Percentiles rank a stretch among this genome's conserved stretches.
phyloP scores from a whole-genome alignment of 1,140 invertebrate species.

The Drosophila lacertosa region DNA sequence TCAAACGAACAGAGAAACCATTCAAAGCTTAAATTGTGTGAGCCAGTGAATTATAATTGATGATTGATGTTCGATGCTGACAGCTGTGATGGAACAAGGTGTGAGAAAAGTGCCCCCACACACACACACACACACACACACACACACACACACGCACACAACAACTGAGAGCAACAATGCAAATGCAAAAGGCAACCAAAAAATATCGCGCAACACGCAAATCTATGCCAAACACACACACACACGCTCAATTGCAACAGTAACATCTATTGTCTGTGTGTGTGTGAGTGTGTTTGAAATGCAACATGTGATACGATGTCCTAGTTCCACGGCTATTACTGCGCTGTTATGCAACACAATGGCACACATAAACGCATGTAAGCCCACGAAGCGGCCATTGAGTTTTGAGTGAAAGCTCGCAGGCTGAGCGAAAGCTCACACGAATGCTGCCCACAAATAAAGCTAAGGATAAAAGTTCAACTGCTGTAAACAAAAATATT shows the following conservation, averaged over 20 bases:
- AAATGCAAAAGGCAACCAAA: slow-evolving; percentile 16
- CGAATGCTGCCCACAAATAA: slow-evolving; percentile 8
- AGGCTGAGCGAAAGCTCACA: slow-evolving; percentile 9
- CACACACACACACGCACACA: too few species aligned
- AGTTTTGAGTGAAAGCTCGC: slow-evolving; percentile 29
- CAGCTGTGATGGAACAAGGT: background rate
- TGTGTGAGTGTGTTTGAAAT: slow-evolving; percentile 53
- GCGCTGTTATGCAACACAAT: slow-evolving; percentile 80
- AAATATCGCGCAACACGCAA: slow-evolving; percentile 52
- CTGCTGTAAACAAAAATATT: background rate
- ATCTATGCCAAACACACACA: slow-evolving; percentile 59
- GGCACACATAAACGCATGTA: slow-evolving; percentile 67
- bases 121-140: background rate
- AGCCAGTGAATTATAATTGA: slow-evolving; percentile 28
- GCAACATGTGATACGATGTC: slow-evolving; percentile 80
- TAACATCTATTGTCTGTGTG: slow-evolving; percentile 3
- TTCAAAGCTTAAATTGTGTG: slow-evolving; percentile 15
- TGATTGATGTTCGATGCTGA: slow-evolving; percentile 65
- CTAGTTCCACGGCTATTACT: slow-evolving; percentile 76
- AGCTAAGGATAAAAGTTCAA: slow-evolving; percentile 5
- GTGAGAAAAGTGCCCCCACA: background rate
- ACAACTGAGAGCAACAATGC: slow-evolving; percentile 26
- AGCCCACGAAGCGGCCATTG: slow-evolving; percentile 17
- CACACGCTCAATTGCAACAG: slow-evolving; percentile 7
- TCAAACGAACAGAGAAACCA: slow-evolving; percentile 6